A percentile compares a stretch with the other conserved stretches of the same genome.
Evolutionary conservation across 2,888 invertebrate species (phyloP).

Genomic region (Caenorhabditis sp.): DNA sequence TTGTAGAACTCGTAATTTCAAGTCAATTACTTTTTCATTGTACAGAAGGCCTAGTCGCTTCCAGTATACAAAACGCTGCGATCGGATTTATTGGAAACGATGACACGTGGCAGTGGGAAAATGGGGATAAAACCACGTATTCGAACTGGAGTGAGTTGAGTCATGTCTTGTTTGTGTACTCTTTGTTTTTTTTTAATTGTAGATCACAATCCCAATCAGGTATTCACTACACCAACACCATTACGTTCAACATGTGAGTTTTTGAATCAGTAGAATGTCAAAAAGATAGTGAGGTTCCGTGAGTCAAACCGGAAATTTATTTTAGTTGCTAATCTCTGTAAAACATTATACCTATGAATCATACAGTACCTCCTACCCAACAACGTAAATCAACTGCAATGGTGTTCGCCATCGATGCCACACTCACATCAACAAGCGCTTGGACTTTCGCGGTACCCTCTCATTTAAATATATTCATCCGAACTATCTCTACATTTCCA

Average conservation of each 20-base stretch:
- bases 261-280: too few species aligned
- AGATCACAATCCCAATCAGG: background rate
- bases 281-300: too few species aligned
- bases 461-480: too few species aligned
- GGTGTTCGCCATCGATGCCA: conserved; percentile 22
- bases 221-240: conserved; percentile 11
- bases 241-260: conserved; percentile 11
- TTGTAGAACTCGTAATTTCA: background rate
- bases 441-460: conserved; percentile 26
- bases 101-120: conserved; percentile 8
- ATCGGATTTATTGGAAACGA: background rate
- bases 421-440: conserved; percentile 19
- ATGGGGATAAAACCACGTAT: conserved; percentile 13
- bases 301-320: too few species aligned
- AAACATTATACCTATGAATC: too few species aligned
- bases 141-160: conserved; percentile 14
- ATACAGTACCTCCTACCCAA: conserved; percentile 13
- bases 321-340: too few species aligned
- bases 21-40: background rate
- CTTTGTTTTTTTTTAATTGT: too few species aligned
- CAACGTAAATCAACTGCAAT: conserved; percentile 25
- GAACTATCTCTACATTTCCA: too few species aligned
- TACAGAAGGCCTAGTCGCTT: background rate
- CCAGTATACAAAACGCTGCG: background rate
- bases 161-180: too few species aligned